Evolutionary conservation across 2,113 vertebrate species (phyloP).

Genomic region (Zootoca vivipara): DNA sequence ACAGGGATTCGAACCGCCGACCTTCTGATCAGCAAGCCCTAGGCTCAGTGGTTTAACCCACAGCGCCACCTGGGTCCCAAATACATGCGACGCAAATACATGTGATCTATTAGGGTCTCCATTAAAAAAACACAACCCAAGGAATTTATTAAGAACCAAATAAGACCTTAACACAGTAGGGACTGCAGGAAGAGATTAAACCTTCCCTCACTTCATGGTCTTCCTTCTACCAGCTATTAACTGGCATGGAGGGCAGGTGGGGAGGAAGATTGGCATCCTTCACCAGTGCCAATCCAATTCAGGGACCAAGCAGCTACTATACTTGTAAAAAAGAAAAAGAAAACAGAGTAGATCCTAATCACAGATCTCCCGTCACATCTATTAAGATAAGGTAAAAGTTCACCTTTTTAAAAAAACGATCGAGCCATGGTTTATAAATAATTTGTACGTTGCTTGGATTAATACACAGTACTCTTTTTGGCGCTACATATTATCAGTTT

Average conservation of each 20-base stretch:
- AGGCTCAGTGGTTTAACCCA: no score
- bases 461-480: neutral
- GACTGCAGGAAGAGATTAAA: neutral
- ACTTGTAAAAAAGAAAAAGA: neutral
- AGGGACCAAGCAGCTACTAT: neutral
- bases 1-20: no score
- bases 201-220: neutral
- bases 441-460: neutral
- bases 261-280: neutral
- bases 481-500: neutral
- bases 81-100: no score
- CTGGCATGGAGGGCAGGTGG: neutral
- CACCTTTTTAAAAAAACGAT: neutral
- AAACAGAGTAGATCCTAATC: neutral
- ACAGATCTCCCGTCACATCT: neutral
- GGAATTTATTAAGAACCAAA: neutral
- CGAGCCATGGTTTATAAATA: neutral
- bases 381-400: neutral
- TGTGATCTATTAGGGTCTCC: neutral
- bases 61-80: no score
- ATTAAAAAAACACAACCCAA: neutral
- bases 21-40: no score
- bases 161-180: neutral
- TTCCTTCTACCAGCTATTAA: neutral
- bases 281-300: neutral